These are phyloP conservation scores for Tetragnatha versicolor DNA, from an alignment of 1,140 invertebrate species.

Conservation along the genomic window DNA sequence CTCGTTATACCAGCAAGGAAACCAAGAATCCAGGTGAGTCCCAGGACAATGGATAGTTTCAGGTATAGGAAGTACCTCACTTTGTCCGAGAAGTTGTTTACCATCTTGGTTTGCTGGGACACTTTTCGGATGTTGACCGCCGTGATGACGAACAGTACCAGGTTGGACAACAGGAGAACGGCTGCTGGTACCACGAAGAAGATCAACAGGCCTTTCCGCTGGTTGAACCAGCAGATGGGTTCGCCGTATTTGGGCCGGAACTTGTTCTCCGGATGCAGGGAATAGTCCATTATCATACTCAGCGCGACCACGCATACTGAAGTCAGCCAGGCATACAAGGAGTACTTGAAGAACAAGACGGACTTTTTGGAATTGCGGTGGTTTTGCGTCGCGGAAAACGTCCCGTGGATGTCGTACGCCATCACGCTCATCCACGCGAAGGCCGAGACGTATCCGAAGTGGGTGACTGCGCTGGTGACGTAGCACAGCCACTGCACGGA, in stretches of 20 bases:
- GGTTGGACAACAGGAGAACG: slow-evolving; percentile 66
- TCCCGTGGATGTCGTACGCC: slow-evolving; percentile 96
- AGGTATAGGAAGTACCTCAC: slow-evolving; percentile 65
- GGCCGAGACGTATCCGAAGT: slow-evolving; percentile 90
- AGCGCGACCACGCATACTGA: slow-evolving; percentile 59
- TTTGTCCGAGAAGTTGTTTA: slow-evolving; percentile 54
- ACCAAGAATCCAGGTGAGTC: slow-evolving; percentile 67
- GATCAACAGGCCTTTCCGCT: slow-evolving; percentile 66
- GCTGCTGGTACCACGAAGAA: slow-evolving; percentile 68
- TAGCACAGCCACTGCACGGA: slow-evolving; percentile 61
- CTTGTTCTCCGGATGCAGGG: slow-evolving; percentile 28
- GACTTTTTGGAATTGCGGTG: neutral
- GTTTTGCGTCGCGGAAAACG: slow-evolving; percentile 63
- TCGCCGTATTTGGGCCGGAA: slow-evolving; percentile 60
- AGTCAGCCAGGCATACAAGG: slow-evolving; percentile 61
- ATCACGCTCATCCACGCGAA: slow-evolving; percentile 97
- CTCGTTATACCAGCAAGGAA: slow-evolving; percentile 62
- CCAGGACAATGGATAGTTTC: slow-evolving; percentile 67
- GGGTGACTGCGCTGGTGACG: slow-evolving; percentile 79
- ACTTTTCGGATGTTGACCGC: slow-evolving; percentile 61
- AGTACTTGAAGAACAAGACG: slow-evolving; percentile 58
- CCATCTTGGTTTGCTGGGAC: slow-evolving; percentile 47
- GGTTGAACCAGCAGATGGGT: slow-evolving; percentile 68
- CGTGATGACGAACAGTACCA: slow-evolving; percentile 67
- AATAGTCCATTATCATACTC: slow-evolving; percentile 59